A percentile compares a stretch with the other conserved stretches of the same genome.
These are phyloP conservation scores for Eupithecia abbreviata DNA, from an alignment of 2,888 invertebrate genomes.

Conservation along the genomic window DNA sequence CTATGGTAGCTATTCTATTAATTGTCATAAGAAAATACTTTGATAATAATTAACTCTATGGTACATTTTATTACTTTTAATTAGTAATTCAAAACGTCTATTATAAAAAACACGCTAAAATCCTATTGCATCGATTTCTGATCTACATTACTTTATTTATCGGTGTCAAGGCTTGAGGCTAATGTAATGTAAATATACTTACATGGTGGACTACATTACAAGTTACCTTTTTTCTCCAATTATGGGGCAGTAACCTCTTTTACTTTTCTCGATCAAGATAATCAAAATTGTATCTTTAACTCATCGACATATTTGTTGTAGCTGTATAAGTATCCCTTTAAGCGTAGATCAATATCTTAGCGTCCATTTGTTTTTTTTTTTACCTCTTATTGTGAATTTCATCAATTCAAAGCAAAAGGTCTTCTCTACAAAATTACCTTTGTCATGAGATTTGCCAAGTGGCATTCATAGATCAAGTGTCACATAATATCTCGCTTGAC, in stretches of 20 bases:
- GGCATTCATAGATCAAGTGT: not conserved
- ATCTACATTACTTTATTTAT: not conserved
- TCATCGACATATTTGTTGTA: not conserved
- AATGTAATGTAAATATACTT: not conserved
- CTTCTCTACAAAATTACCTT: not conserved
- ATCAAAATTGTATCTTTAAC: not conserved
- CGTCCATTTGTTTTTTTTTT: not conserved
- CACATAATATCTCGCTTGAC: slow-evolving; percentile 8
- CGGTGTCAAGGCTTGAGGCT: slow-evolving; percentile 3
- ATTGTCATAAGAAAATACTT: not conserved
- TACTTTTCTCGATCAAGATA: not conserved
- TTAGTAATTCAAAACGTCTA: not conserved
- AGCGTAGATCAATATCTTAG: not conserved
- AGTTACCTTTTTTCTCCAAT: not conserved
- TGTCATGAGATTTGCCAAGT: not conserved
- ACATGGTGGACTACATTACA: not conserved
- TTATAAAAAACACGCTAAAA: not conserved
- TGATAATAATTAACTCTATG: not conserved
- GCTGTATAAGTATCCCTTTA: not conserved
- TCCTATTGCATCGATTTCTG: slow-evolving; percentile 1
- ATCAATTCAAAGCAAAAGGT: not conserved
- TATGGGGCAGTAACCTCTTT: not conserved
- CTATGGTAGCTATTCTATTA: not conserved
- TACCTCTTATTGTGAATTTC: not conserved
- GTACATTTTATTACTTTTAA: not conserved